Base-by-base conservation (phyloP, 2,888 invertebrate species). In the Sesia apiformis region DNA sequence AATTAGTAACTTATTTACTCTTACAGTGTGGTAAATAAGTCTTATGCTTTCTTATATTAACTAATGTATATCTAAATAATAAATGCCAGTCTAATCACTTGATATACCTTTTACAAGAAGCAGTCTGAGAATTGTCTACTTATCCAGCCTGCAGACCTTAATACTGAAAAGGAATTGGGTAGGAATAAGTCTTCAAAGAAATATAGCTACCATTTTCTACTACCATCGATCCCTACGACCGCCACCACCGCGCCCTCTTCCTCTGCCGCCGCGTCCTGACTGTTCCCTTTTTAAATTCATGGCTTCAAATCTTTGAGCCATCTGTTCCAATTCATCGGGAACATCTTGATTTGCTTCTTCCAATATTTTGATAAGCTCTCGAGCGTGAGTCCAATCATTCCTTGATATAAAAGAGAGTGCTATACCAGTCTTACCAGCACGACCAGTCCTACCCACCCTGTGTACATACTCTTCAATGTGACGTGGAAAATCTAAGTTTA, bases 391-490 rank as follows among this genome's bases (percentile, higher is more conserved):
- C 96, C 97, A 97, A 78, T 98, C 97, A 39, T 84, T 84, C 49
- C 94, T 90, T 0, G 97, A 93, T 60, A 98, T 86, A 65, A 95
- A 93, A 55, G 96, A 95, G 42, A 98, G 92, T 0, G 97, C 94
- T 54, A 93, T 93, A 0, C 98, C 98, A 0, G 91, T 92, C 57
- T 92, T 92, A 8, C 98, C 98, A 8, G 98, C 98, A 56, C 98
- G 91, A 0, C 98, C 98, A 0, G 98, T 98, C 58, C 98, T 92
- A 0, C 98, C 98, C n/a, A 98, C 96, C 58, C 98, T 91, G 75
- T 98, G 98, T 0, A 97, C 97, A 82, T 98, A 98, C 70, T 98
- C 98, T 76, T 98, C 98, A 67, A 98, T 96, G 68, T 97, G 96
- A 8, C 94, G 91, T 0, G 98, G 98, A 70, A 98, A 98, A 80